phyloP scores from a whole-genome alignment of 2,797 vertebrate species.

The Phrynocephalus guinanensis region DNA sequence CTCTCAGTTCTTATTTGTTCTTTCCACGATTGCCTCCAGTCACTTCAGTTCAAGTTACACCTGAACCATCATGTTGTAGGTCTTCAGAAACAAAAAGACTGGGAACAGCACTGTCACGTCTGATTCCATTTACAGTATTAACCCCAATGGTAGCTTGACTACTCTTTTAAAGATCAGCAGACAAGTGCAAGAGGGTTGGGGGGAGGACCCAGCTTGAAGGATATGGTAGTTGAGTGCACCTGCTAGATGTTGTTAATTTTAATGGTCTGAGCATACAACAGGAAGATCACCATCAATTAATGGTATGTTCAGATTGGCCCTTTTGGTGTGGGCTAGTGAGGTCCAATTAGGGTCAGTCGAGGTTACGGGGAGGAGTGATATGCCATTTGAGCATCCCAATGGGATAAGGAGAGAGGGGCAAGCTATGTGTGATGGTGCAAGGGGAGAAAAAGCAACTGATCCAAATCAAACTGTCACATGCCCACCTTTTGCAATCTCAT shows the following conservation, averaged over 20 bases:
- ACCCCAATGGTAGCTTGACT: constrained; percentile 38
- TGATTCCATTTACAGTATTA: constrained; percentile 49
- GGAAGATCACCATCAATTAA: neutral
- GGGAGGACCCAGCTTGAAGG: neutral
- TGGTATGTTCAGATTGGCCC: too few relatives aligned
- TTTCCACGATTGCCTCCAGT: constrained; percentile 19
- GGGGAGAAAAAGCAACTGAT: too few relatives aligned
- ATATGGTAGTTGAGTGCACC: neutral
- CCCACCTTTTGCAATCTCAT: too few relatives aligned
- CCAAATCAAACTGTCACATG: too few relatives aligned
- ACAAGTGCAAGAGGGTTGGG: constrained; percentile 28
- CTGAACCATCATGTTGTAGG: constrained; percentile 24
- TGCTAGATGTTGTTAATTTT: neutral
- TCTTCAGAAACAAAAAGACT: constrained; percentile 43
- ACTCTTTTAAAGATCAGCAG: constrained; percentile 51
- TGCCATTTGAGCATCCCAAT: too few relatives aligned
- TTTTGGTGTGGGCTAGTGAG: too few relatives aligned
- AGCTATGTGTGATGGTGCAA: too few relatives aligned
- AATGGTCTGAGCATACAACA: too few relatives aligned
- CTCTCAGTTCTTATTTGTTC: neutral
- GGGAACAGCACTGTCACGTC: constrained; percentile 38
- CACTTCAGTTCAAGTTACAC: constrained; percentile 50
- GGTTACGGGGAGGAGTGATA: too few relatives aligned
- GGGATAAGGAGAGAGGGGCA: too few relatives aligned
- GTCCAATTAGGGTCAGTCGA: too few relatives aligned